Evolutionary conservation across 2,888 invertebrate species (phyloP), one percentile per base, ranked within the genome.

Genomic region (Netelia inedita): DNA sequence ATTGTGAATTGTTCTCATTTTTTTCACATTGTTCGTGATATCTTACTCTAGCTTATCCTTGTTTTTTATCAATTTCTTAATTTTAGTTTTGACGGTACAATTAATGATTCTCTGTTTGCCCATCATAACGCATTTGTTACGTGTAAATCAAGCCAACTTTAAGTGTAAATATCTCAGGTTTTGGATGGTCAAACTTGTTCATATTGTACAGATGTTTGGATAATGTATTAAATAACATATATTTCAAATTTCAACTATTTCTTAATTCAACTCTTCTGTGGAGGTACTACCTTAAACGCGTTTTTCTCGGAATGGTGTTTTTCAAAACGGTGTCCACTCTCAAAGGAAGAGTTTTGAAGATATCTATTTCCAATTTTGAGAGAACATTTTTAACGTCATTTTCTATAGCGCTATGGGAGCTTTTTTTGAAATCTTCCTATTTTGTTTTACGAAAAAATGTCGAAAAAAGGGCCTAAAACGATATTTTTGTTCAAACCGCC

Each of bases 21-120:
- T 71, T 71, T 71, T 71, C 28, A 69, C 55, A 19, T 41, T 19
- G 41, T 71, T 41, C 19, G 57, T 35, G 55, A 35, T 11, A 71
- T 55, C 71, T 11, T n/a, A 16, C 43, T 72, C 72, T 43, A 72
- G 21, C 57, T 35, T 19, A 2, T 28, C 28, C 28, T 53, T 28
- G 19, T 71, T 71, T 71, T 71, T 71, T 11, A 72, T 21, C 21
- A 43, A 71, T 19, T 71, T 71, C 41, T 57, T 57, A 41, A 57
- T 57, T 71, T 35, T 41, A 41, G 71, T 71, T 21, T 28, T 35
- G 41, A 57, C 57, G 57, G 71, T 72, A 72, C n/a, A 69, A 66
- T 66, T 66, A 66, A 66, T 43, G 43, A 66, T 16, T 19, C 19
- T 14, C 43, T 23, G 46, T 68, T 50, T 11, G 46, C 21, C 1